phyloP scores from a whole-genome alignment of 2,888 invertebrate species.

The Zeuzera pyrina region DNA sequence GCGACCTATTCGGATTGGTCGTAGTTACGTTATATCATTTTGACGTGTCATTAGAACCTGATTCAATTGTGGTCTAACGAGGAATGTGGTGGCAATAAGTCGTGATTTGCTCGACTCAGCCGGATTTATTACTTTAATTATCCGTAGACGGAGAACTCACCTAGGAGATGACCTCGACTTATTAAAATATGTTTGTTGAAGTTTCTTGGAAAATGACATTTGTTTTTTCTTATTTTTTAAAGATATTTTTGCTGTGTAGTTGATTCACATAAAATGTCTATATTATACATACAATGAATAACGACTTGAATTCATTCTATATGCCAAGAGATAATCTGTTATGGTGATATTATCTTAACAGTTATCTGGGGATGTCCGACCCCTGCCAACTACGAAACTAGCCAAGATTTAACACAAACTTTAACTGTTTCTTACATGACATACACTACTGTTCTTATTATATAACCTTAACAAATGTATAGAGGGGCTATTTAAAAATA shows the following conservation, averaged over 20 bases:
- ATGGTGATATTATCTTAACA: conserved; percentile 66
- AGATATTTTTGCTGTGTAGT: not conserved
- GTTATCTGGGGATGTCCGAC: conserved; percentile 26
- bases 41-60: conserved; percentile 16
- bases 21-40: conserved; percentile 8
- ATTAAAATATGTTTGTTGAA: not conserved
- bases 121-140: conserved; percentile 39
- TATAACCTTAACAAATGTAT: no score
- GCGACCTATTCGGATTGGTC: conserved; percentile 19
- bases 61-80: conserved; percentile 34
- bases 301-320: conserved; percentile 41
- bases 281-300: conserved; percentile 27
- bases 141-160: conserved; percentile 18
- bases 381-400: conserved; percentile 53
- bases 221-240: no score
- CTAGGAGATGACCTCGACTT: conserved; percentile 12
- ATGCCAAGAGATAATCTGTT: conserved; percentile 71
- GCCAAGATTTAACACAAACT: conserved; percentile 53
- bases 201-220: not conserved
- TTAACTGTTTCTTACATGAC: no score
- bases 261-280: conserved; percentile 25
- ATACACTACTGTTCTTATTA: no score
- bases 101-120: conserved; percentile 28
- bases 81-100: conserved; percentile 34
- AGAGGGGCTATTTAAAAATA: no score